Percentiles rank a stretch among this genome's conserved stretches.
phyloP scores from a whole-genome alignment of 1,140 invertebrate species.

The Drosophila yakuba region DNA sequence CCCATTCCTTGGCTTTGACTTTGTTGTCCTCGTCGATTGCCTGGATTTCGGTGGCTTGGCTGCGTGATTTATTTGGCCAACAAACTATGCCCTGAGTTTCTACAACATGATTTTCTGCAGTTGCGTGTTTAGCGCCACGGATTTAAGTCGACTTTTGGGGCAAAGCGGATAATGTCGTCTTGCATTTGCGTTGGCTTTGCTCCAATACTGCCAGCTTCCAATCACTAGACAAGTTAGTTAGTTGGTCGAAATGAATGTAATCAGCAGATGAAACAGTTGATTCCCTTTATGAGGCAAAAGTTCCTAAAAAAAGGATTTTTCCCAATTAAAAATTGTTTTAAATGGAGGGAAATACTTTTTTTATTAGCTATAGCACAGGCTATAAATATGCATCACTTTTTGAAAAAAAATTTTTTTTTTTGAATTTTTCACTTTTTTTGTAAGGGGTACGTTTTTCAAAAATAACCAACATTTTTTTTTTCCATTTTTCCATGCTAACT shows the following conservation, averaged over 20 bases:
- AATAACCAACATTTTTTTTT: too few relatives aligned
- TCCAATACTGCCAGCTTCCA: not conserved
- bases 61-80: slow-evolving; percentile 66
- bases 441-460: too few relatives aligned
- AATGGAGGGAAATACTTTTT: too few relatives aligned
- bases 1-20: slow-evolving; percentile 34
- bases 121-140: not conserved
- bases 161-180: not conserved
- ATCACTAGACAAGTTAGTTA: not conserved
- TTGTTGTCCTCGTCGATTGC: slow-evolving; percentile 46
- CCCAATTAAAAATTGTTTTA: too few relatives aligned
- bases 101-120: slow-evolving; percentile 33
- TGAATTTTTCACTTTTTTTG: too few relatives aligned
- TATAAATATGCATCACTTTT: too few relatives aligned
- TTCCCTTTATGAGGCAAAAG: too few relatives aligned
- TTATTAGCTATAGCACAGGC: too few relatives aligned
- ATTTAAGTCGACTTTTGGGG: slow-evolving; percentile 3
- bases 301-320: too few relatives aligned
- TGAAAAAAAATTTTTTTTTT: too few relatives aligned
- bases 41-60: slow-evolving; percentile 44
- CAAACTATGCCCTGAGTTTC: slow-evolving; percentile 50
- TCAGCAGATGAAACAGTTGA: not conserved
- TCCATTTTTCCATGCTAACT: too few relatives aligned
- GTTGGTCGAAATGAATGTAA: not conserved
- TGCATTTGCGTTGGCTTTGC: not conserved